Evolutionary conservation across 2,113 vertebrate species (phyloP).

Genomic region (Pterocles burchelli): DNA sequence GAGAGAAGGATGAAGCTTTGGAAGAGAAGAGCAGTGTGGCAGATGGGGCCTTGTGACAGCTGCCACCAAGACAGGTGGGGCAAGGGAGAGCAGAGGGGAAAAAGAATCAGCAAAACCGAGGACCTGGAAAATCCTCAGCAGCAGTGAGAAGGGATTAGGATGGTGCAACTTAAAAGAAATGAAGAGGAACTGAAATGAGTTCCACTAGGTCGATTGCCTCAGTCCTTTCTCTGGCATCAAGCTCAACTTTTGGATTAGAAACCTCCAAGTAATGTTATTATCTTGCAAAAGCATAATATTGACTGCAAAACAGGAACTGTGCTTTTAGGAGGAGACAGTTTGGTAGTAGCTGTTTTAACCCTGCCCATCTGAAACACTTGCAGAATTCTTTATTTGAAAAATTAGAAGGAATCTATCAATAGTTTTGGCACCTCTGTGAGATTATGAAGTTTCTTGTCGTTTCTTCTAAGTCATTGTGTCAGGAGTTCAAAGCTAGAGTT

Average conservation of each 20-base stretch:
- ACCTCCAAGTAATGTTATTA: neutral
- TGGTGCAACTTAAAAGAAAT: neutral
- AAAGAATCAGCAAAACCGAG: neutral
- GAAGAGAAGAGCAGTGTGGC: neutral
- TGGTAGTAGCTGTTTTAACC: neutral
- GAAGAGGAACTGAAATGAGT: neutral
- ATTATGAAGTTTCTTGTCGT: neutral
- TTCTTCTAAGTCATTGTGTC: neutral
- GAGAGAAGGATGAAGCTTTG: neutral
- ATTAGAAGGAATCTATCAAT: neutral
- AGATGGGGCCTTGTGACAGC: neutral
- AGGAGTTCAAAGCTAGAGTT: neutral
- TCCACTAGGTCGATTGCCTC: rapidly evolving
- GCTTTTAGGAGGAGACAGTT: neutral
- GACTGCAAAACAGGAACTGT: neutral
- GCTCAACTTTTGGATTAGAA: neutral
- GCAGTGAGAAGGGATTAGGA: neutral
- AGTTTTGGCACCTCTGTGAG: neutral
- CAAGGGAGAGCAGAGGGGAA: neutral
- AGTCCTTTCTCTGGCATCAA: neutral
- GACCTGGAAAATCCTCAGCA: neutral
- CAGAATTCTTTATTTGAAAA: neutral
- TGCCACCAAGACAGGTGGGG: neutral
- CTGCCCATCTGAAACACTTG: neutral
- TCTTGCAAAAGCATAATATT: neutral